Evolutionary conservation across 2,797 vertebrate species (phyloP).

Genomic region (Sebastes dallii): DNA sequence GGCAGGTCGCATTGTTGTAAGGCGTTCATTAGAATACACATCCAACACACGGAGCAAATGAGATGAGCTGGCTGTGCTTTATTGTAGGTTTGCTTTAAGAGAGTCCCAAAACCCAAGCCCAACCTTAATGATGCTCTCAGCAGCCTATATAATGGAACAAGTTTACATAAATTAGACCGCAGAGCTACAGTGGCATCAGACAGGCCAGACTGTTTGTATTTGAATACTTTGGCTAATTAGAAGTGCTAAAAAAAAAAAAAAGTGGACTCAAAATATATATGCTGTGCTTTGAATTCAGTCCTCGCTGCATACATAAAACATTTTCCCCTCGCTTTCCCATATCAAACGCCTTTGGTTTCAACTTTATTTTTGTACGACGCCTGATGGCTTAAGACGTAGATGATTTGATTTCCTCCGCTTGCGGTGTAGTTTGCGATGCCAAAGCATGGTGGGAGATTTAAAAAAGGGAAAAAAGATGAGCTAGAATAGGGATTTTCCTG

Average conservation of each 20-base stretch:
- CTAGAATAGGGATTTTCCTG: constrained; percentile 77
- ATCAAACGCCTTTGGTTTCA: constrained; percentile 59
- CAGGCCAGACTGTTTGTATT: constrained; percentile 76
- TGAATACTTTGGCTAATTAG: constrained; percentile 79
- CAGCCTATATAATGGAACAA: constrained; percentile 84
- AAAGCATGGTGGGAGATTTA: constrained; percentile 71
- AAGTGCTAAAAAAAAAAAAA: constrained; percentile 48
- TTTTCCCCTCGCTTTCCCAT: constrained; percentile 52
- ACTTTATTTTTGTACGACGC: constrained; percentile 61
- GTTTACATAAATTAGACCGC: constrained; percentile 86
- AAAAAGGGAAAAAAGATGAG: constrained; percentile 76
- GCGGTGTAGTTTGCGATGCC: constrained; percentile 59
- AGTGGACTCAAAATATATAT: constrained; percentile 55
- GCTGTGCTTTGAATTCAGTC: constrained; percentile 51
- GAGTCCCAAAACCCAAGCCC: constrained; percentile 69
- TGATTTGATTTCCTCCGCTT: constrained; percentile 65
- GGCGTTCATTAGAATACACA: constrained; percentile 85
- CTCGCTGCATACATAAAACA: constrained; percentile 64
- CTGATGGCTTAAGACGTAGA: constrained; percentile 70
- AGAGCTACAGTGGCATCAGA: constrained; percentile 74
- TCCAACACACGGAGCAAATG: constrained; percentile 85
- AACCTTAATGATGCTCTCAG: constrained; percentile 83
- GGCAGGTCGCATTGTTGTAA: constrained; percentile 86
- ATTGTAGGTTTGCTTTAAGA: constrained; percentile 73
- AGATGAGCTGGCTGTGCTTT: constrained; percentile 78